These are phyloP conservation scores for Actinernus sp. DNA, from an alignment of 92 coral and sea anemone species.

Conservation along the genomic window DNA sequence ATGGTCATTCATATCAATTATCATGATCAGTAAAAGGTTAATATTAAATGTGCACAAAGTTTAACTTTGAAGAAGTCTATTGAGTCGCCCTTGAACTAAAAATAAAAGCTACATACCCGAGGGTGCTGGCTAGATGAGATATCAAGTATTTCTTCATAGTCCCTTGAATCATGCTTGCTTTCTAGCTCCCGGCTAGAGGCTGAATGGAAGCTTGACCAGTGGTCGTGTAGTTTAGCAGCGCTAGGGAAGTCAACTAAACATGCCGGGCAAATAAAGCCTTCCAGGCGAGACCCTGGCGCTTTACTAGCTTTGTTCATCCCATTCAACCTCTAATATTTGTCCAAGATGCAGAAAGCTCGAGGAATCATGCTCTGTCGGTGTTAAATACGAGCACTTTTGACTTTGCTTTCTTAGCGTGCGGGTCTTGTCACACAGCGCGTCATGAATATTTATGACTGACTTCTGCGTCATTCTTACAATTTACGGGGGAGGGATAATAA, in stretches of 20 bases:
- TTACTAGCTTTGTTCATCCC: constrained; percentile 84
- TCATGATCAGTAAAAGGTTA: no score
- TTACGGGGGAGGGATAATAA: no score
- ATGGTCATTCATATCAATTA: no score
- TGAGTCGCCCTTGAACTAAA: no score
- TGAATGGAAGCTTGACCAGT: constrained; percentile 84
- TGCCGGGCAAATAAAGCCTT: constrained; percentile 98
- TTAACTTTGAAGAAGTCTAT: no score
- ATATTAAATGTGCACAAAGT: no score
- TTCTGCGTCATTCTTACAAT: no score
- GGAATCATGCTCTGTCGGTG: background rate
- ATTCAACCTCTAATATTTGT: constrained; percentile 56
- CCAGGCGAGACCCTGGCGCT: constrained; percentile 62
- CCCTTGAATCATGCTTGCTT: constrained; percentile 24
- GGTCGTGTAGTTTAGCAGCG: constrained; percentile 78
- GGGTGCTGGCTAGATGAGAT: constrained; percentile 10
- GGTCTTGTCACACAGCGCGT: no score
- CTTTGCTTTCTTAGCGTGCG: no score
- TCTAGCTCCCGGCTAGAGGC: constrained; percentile 9
- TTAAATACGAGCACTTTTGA: background rate
- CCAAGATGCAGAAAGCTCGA: background rate
- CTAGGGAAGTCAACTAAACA: constrained; percentile 91
- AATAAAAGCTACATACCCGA: no score
- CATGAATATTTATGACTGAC: no score
- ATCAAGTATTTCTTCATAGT: constrained; percentile 67